These are phyloP conservation scores for Sebastes hubbsi DNA, from an alignment of 2,797 vertebrate species.

Conservation along the genomic window DNA sequence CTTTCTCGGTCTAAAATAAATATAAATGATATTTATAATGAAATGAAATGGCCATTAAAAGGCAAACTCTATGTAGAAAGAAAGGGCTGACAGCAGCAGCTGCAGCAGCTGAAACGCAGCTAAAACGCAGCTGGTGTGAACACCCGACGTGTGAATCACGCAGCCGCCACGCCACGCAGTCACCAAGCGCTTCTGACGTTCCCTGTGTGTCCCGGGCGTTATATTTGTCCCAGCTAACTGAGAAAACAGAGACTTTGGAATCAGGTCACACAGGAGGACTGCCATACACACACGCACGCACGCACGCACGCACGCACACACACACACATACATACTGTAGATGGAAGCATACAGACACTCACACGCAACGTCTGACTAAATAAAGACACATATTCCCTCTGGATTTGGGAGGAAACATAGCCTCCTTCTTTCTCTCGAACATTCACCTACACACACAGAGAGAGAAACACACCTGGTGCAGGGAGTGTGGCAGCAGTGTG, in stretches of 20 bases:
- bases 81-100: no score
- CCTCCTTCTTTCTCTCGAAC: background rate
- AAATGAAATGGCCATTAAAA: no score
- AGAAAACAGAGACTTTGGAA: background rate
- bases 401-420: conserved; percentile 1
- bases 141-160: no score
- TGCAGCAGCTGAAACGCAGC: no score
- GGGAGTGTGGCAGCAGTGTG: conserved; percentile 80
- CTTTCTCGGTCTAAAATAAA: no score
- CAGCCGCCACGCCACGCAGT: no score
- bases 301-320: conserved; percentile 3
- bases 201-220: background rate
- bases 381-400: conserved; percentile 40
- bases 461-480: conserved; percentile 81
- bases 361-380: conserved; percentile 27
- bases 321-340: background rate
- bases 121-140: no score
- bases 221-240: background rate
- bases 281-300: background rate
- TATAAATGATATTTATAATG: no score
- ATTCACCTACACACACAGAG: background rate
- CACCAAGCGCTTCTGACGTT: no score
- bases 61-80: no score
- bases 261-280: conserved; percentile 4
- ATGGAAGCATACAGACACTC: background rate